Conservation (phyloP, 35 echinoderm and acorn worm genomes). For the Diadema setosum region DNA sequence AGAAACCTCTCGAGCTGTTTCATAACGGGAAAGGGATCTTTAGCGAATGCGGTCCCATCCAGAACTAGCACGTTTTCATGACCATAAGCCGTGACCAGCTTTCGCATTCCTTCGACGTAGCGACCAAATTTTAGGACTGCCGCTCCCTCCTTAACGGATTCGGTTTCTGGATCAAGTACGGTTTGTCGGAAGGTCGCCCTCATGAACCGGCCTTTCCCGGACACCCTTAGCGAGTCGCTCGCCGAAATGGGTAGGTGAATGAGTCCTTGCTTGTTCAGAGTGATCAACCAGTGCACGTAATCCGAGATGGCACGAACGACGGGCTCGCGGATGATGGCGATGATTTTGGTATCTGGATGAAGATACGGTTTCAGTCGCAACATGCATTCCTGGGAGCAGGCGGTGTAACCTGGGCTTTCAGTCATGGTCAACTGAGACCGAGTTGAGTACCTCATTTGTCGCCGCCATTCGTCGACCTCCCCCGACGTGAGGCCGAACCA, state of each 20-base stretch:
- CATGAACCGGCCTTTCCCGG: background rate
- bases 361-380: background rate
- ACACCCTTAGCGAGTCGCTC: background rate
- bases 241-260: too few species aligned
- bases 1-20: background rate
- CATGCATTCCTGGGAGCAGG: too few species aligned
- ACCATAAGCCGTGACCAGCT: background rate
- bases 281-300: background rate
- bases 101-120: background rate
- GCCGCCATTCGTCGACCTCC: background rate
- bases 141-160: background rate
- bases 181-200: background rate
- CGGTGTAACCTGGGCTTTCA: background rate
- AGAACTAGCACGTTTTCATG: background rate
- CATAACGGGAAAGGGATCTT: background rate
- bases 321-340: slow-evolving; percentile 21
- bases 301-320: slow-evolving; percentile 20
- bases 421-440: background rate
- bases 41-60: background rate
- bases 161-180: background rate
- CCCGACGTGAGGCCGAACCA: background rate
- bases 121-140: background rate
- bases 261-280: too few species aligned
- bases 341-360: background rate
- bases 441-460: background rate